Conservation (phyloP, 1,140 invertebrate genomes). For the Hirudo medicinalis region DNA sequence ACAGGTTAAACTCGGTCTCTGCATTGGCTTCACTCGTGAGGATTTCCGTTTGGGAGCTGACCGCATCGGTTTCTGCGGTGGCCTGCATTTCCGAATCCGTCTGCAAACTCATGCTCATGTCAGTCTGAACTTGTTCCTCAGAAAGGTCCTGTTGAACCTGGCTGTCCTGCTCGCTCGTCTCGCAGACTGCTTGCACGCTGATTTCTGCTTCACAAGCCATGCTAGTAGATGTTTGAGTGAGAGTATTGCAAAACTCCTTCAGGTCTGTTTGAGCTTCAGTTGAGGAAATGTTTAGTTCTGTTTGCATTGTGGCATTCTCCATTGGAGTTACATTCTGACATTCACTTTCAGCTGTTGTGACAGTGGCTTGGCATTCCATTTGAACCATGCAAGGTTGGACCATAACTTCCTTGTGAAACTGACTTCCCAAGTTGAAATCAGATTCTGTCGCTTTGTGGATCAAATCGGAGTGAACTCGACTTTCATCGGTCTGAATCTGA, state of each 20-base stretch:
- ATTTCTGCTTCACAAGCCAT: not conserved
- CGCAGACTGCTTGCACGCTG: not conserved
- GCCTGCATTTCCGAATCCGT: constrained; percentile 17
- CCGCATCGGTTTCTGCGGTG: not conserved
- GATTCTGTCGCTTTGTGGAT: not conserved
- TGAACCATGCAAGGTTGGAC: not conserved
- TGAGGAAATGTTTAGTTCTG: not conserved
- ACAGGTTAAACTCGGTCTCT: constrained; percentile 10
- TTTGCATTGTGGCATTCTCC: not conserved
- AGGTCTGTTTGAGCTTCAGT: not conserved
- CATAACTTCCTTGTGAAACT: not conserved
- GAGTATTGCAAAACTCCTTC: not conserved
- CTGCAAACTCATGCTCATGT: constrained; percentile 17
- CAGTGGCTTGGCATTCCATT: not conserved
- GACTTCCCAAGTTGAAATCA: not conserved
- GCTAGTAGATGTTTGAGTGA: not conserved
- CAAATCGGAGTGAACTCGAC: not conserved
- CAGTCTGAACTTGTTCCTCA: constrained; percentile 10
- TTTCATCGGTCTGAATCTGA: not conserved
- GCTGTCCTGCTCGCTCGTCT: not conserved
- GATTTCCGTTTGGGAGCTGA: constrained; percentile 14
- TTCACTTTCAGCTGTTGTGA: not conserved
- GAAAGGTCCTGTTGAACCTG: constrained; percentile 2
- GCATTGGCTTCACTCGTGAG: not conserved
- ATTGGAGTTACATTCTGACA: not conserved